Conservation (phyloP, 53 echinoderm and acorn worm genomes). For the Arbacia lixula region DNA sequence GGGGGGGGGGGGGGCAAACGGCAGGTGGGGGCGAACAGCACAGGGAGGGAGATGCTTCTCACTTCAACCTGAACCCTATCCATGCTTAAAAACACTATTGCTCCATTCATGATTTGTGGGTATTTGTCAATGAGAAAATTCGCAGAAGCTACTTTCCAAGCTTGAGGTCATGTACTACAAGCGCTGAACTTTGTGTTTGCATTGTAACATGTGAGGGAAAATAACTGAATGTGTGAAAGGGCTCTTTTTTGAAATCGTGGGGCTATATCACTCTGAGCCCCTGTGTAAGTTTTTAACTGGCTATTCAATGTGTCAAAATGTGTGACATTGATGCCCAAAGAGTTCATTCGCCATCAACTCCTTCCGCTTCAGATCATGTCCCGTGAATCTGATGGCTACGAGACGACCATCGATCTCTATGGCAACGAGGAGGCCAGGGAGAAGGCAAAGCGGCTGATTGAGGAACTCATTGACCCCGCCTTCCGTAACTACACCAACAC, state of each 20-base stretch:
- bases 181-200: not conserved
- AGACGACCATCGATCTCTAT: conserved; percentile 79
- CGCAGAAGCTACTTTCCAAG: too few species aligned
- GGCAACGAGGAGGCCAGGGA: conserved; percentile 74
- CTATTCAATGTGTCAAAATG: not conserved
- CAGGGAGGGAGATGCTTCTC: too few species aligned
- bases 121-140: too few species aligned
- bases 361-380: conserved; percentile 20
- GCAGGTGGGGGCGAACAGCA: too few species aligned
- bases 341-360: too few species aligned
- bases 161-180: too few species aligned
- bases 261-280: not conserved
- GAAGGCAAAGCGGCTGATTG: conserved; percentile 81
- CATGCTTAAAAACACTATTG: too few species aligned
- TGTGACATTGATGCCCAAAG: not conserved
- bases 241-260: not conserved
- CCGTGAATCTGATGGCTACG: conserved; percentile 70
- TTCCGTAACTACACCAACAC: not conserved
- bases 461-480: conserved; percentile 59
- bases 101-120: too few species aligned
- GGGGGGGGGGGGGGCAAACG: too few species aligned
- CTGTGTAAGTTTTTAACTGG: not conserved
- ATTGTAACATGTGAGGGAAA: not conserved
- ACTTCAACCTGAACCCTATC: too few species aligned
- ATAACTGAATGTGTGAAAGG: not conserved